Evolutionary conservation across 2,797 vertebrate species (phyloP).

Genomic region (Gallinago solitaria): DNA sequence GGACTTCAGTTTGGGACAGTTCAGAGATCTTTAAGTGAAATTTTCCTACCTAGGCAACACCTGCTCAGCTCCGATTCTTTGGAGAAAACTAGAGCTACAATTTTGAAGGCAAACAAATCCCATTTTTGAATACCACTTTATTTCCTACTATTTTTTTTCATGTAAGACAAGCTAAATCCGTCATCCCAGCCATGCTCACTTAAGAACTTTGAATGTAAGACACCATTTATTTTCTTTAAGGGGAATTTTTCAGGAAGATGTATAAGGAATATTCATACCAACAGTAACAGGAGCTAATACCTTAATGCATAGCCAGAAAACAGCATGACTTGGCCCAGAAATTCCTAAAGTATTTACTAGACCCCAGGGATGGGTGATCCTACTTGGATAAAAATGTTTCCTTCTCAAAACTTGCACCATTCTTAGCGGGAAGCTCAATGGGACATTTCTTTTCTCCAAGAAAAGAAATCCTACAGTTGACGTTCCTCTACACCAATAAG

Average conservation of each 20-base stretch:
- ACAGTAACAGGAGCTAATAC: not conserved
- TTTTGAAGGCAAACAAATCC: constrained; percentile 18
- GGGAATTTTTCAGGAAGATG: not conserved
- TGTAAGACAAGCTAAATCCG: not conserved
- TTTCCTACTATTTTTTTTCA: not conserved
- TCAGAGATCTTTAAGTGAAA: constrained; percentile 64
- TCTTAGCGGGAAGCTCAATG: not conserved
- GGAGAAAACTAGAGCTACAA: constrained; percentile 9
- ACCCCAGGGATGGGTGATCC: not conserved
- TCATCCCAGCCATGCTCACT: not conserved
- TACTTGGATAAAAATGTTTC: not conserved
- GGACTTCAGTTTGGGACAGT: constrained; percentile 65
- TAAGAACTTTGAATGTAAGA: not conserved
- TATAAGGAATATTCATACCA: constrained; percentile 17
- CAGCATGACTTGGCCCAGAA: not conserved
- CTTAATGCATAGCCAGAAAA: not conserved
- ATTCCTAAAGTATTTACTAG: not conserved
- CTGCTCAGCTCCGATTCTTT: constrained; percentile 19
- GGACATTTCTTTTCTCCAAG: not conserved
- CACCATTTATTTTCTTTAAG: not conserved
- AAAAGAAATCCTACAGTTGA: not conserved
- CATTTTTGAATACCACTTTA: not conserved
- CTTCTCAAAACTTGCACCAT: not conserved
- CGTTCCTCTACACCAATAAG: not conserved
- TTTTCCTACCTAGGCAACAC: constrained; percentile 50